Evolutionary conservation across 2,797 vertebrate genomes (phyloP).

Genomic region (Ctenosaura bakeri): DNA sequence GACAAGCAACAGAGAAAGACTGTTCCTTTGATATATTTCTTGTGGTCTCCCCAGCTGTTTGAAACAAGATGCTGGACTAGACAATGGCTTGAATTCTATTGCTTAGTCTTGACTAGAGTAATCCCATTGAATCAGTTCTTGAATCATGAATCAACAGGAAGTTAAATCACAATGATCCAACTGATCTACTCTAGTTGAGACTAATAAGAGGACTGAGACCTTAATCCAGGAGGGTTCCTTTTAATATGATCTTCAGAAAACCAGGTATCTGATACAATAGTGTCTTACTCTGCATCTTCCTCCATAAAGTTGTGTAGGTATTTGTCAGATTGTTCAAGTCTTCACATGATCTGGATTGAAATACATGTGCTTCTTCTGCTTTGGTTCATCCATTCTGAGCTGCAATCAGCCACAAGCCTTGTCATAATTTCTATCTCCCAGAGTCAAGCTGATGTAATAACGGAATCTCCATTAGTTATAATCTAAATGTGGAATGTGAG

Average conservation of each 20-base stretch:
- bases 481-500: too few relatives aligned
- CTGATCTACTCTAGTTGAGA: too few relatives aligned
- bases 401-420: slow-evolving; percentile 56
- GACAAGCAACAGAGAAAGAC: neutral
- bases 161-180: too few relatives aligned
- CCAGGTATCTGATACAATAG: neutral
- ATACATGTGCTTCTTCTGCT: neutral
- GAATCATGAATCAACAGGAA: too few relatives aligned
- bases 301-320: accelerated
- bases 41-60: too few relatives aligned
- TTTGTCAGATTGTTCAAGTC: neutral
- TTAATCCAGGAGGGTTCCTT: neutral
- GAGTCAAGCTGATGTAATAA: neutral
- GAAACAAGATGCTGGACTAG: neutral
- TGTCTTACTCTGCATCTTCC: neutral
- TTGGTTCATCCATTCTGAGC: slow-evolving; percentile 5
- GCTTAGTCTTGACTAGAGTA: too few relatives aligned
- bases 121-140: too few relatives aligned
- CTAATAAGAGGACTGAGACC: too few relatives aligned
- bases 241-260: too few relatives aligned
- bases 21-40: neutral
- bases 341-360: neutral
- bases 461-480: too few relatives aligned
- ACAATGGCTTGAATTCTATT: too few relatives aligned
- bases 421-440: slow-evolving; percentile 45